These are phyloP conservation scores for Cydia pomonella DNA, from an alignment of 1,140 invertebrate genomes.

Conservation along the genomic window DNA sequence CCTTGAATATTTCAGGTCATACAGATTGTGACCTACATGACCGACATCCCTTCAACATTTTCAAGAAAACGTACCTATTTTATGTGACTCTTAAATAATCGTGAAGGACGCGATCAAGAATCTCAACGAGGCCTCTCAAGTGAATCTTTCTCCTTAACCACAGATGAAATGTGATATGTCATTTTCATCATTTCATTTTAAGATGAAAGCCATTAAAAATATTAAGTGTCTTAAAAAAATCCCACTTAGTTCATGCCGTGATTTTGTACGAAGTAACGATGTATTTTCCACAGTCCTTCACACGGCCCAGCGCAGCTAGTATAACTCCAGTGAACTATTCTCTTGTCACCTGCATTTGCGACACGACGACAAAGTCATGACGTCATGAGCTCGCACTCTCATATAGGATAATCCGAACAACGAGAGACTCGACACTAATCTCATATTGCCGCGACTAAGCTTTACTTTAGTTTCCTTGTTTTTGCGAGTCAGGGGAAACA, in stretches of 20 bases:
- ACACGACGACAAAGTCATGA: background rate
- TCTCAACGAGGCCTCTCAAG: too few species aligned
- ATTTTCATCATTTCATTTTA: too few species aligned
- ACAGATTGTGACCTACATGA: background rate
- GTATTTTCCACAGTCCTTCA: too few species aligned
- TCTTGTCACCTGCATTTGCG: background rate
- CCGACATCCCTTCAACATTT: background rate
- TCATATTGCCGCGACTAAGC: conserved; percentile 23
- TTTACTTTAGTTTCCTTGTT: conserved; percentile 22
- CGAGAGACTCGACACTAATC: conserved; percentile 24
- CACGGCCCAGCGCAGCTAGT: background rate
- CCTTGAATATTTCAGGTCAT: background rate
- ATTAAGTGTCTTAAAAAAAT: too few species aligned
- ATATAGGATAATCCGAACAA: conserved; percentile 18
- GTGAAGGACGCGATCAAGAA: too few species aligned
- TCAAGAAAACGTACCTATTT: background rate
- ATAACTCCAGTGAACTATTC: background rate
- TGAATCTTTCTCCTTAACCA: background rate
- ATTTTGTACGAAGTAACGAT: too few species aligned
- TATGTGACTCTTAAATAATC: too few species aligned
- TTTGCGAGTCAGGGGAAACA: conserved; percentile 1
- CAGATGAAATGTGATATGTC: background rate
- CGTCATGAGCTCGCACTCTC: background rate
- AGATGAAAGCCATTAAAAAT: too few species aligned
- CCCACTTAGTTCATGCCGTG: too few species aligned